These are phyloP conservation scores for Acholoe squamosa DNA, from an alignment of 2,888 invertebrate genomes.

Conservation along the genomic window DNA sequence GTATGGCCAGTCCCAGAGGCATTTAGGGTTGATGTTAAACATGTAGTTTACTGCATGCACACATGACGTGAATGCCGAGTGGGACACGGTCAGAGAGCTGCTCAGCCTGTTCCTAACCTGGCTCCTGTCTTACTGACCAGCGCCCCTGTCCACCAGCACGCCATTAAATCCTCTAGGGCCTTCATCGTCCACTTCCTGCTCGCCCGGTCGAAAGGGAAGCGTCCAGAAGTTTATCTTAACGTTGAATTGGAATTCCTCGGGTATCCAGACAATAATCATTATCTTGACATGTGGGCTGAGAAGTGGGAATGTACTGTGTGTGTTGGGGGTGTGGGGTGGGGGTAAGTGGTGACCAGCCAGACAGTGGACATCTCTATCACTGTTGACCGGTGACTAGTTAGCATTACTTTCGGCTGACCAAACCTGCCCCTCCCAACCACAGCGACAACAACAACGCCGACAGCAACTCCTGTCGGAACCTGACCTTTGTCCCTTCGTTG, in stretches of 20 bases:
- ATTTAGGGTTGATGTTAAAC: background rate
- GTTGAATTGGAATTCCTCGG: background rate
- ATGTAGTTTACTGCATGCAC: background rate
- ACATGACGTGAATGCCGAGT: background rate
- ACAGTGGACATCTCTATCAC: constrained; percentile 36
- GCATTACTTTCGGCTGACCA: constrained; percentile 19
- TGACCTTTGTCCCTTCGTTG: background rate
- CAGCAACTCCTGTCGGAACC: background rate
- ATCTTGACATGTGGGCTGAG: constrained; percentile 18
- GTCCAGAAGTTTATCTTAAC: background rate
- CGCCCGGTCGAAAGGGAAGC: background rate
- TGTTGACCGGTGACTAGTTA: background rate
- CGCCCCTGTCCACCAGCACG: too few relatives aligned
- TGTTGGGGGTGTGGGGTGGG: background rate
- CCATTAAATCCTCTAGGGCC: background rate
- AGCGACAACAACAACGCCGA: background rate
- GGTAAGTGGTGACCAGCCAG: background rate
- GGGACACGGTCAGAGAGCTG: constrained; percentile 9
- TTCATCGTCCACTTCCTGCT: background rate
- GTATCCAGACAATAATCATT: background rate
- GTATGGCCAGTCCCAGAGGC: background rate
- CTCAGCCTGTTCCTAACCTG: too few relatives aligned
- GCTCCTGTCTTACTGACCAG: too few relatives aligned
- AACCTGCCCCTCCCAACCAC: constrained; percentile 6
- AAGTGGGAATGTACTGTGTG: background rate